Conservation (phyloP, 1,140 invertebrate species). For the Saxidomus purpurata region DNA sequence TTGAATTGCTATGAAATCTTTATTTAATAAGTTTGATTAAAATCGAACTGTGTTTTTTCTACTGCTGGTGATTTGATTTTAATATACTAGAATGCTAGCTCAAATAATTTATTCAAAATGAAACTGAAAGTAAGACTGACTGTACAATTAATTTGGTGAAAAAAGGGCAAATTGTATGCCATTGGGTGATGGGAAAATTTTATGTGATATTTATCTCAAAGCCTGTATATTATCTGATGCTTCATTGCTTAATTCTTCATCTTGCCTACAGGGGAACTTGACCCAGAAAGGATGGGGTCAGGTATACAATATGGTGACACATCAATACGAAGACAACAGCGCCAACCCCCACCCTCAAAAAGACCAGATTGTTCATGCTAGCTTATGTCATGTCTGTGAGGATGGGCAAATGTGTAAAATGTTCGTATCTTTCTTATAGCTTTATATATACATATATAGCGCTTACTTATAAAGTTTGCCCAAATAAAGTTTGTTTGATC, state of each 20-base stretch:
- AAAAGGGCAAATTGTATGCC: too few relatives aligned
- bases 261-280: conserved; percentile 90
- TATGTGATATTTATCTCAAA: too few relatives aligned
- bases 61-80: too few relatives aligned
- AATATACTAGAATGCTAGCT: too few relatives aligned
- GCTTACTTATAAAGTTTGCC: background rate
- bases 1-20: too few relatives aligned
- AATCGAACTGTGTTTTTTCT: too few relatives aligned
- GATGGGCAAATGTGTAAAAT: conserved; percentile 17
- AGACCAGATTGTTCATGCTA: conserved; percentile 87
- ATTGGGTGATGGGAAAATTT: too few relatives aligned
- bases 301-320: conserved; percentile 91
- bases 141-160: too few relatives aligned
- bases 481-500: background rate
- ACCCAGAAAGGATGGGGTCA: conserved; percentile 93
- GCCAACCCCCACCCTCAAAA: conserved; percentile 77
- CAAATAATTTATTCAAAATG: too few relatives aligned
- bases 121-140: too few relatives aligned
- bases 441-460: background rate
- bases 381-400: conserved; percentile 32
- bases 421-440: conserved; percentile 29
- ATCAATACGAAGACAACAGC: conserved; percentile 86
- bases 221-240: conserved; percentile 33
- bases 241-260: conserved; percentile 5
- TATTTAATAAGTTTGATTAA: too few relatives aligned